Evolutionary conservation across 2,888 invertebrate species (phyloP).

Genomic region (Agrochola lychnidis): DNA sequence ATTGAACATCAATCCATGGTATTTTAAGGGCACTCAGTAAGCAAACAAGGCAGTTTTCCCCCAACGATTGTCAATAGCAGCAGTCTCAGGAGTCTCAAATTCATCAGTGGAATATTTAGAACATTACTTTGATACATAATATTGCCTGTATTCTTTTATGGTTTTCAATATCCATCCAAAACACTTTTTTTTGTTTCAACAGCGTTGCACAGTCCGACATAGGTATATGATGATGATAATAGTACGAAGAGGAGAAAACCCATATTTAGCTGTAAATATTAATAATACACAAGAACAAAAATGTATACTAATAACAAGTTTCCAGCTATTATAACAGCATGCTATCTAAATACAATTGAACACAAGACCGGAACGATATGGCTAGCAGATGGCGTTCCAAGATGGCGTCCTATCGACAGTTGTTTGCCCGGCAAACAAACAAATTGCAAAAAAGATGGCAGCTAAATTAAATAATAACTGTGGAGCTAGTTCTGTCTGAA

Average conservation of each 20-base stretch:
- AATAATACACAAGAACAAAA: constrained; percentile 29
- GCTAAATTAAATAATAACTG: constrained; percentile 52
- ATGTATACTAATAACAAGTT: constrained; percentile 35
- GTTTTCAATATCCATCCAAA: background rate
- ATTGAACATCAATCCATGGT: background rate
- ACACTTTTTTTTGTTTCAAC: background rate
- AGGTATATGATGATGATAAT: background rate
- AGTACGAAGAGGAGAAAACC: background rate
- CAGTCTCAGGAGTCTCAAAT: background rate
- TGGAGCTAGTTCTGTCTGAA: constrained; percentile 20
- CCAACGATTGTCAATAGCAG: background rate
- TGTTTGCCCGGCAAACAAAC: constrained; percentile 42
- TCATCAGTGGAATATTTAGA: background rate
- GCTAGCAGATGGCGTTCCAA: constrained; percentile 60
- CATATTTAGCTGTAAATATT: constrained; percentile 2
- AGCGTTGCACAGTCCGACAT: background rate
- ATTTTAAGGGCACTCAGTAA: background rate
- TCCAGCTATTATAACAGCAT: constrained; percentile 21
- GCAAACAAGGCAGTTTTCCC: background rate
- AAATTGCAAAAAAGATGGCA: constrained; percentile 46
- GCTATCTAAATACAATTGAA: constrained; percentile 37
- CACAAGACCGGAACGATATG: constrained; percentile 47
- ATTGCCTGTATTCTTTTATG: background rate
- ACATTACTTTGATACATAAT: background rate
- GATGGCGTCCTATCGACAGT: constrained; percentile 60